These are phyloP conservation scores for Pimpla rufipes DNA, from an alignment of 2,888 invertebrate genomes.

Conservation along the genomic window DNA sequence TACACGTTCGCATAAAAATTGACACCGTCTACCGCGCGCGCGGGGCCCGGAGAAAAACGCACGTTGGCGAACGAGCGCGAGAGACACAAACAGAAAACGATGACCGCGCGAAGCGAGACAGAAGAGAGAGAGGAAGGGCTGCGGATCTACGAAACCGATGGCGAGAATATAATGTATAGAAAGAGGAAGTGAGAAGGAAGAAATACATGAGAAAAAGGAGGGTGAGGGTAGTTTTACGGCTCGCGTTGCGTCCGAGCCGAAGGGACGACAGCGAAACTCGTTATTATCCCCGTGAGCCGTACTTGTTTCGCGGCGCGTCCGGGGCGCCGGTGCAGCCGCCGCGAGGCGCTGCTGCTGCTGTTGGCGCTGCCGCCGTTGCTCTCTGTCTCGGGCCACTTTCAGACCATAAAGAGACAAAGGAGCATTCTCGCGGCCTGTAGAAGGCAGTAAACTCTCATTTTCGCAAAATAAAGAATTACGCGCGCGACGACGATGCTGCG, in stretches of 20 bases:
- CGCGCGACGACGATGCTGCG: constrained; percentile 63
- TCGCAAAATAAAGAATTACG: constrained; percentile 78
- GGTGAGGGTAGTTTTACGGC: constrained; percentile 78
- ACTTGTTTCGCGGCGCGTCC: constrained; percentile 80
- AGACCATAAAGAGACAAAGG: constrained; percentile 85
- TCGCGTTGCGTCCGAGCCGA: constrained; percentile 80
- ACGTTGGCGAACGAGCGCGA: constrained; percentile 11
- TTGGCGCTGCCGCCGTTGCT: constrained; percentile 44
- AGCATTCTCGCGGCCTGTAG: constrained; percentile 78
- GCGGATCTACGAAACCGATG: not conserved
- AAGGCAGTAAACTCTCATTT: constrained; percentile 84
- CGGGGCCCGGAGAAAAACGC: constrained; percentile 46
- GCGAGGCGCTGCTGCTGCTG: constrained; percentile 33
- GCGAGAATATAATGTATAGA: not conserved
- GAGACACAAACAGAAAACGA: constrained; percentile 33
- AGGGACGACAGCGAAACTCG: constrained; percentile 84
- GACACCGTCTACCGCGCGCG: constrained; percentile 79
- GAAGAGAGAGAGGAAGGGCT: not conserved
- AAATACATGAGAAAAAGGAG: constrained; percentile 65
- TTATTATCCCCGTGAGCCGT: constrained; percentile 83
- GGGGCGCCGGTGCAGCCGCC: constrained; percentile 66
- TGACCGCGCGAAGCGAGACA: constrained; percentile 14
- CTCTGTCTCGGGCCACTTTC: constrained; percentile 80
- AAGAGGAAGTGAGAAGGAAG: not conserved
- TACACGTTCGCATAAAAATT: constrained; percentile 83